These are phyloP conservation scores for Leptestheria dahalacensis DNA, from an alignment of 1,140 invertebrate genomes.

Conservation along the genomic window DNA sequence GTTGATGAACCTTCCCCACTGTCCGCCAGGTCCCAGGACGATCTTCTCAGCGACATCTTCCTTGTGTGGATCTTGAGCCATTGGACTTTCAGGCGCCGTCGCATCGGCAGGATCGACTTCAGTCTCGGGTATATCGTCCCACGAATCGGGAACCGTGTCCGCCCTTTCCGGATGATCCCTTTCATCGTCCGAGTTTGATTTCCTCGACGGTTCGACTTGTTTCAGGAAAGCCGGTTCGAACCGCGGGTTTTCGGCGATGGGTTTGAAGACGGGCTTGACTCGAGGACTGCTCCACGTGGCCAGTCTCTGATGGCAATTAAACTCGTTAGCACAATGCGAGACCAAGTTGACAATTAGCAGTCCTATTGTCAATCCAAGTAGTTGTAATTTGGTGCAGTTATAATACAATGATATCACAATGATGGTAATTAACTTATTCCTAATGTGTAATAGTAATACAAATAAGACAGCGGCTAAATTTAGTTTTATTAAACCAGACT, in stretches of 20 bases:
- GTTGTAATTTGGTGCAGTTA: too few species aligned
- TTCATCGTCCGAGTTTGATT: not conserved
- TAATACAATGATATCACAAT: too few species aligned
- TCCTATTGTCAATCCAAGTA: too few species aligned
- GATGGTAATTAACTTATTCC: too few species aligned
- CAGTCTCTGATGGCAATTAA: too few species aligned
- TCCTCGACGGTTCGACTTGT: not conserved
- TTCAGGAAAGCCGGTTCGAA: not conserved
- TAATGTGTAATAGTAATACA: too few species aligned
- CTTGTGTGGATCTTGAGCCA: not conserved
- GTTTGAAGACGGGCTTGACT: not conserved
- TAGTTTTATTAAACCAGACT: not conserved
- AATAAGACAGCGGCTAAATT: too few species aligned
- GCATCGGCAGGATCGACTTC: not conserved
- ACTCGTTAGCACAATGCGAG: too few species aligned
- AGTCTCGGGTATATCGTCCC: not conserved
- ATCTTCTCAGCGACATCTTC: not conserved
- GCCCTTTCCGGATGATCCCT: not conserved
- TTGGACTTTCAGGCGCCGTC: not conserved
- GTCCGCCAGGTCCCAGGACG: constrained; percentile 3
- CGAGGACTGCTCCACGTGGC: not conserved
- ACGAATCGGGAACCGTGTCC: not conserved
- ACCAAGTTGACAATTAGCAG: too few species aligned
- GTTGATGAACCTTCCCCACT: not conserved
- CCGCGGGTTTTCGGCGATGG: not conserved